Evolutionary conservation across 2,888 invertebrate species (phyloP).

Genomic region (Caenorhabditis sp.): DNA sequence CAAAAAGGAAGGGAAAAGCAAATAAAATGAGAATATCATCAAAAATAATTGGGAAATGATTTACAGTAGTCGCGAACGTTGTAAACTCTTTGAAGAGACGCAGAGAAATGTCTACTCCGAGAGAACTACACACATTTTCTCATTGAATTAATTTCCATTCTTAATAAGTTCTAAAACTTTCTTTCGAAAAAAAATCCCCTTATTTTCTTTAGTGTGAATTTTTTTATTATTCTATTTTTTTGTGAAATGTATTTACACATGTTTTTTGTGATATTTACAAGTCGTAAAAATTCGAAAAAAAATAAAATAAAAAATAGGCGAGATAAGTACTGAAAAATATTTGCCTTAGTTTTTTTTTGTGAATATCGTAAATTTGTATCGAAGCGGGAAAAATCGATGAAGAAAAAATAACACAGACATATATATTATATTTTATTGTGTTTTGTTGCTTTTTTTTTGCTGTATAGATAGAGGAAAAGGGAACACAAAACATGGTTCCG

Average conservation of each 20-base stretch:
- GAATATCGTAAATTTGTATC: not conserved
- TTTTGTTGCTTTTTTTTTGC: constrained; percentile 1
- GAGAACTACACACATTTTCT: too few relatives aligned
- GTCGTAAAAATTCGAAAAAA: not conserved
- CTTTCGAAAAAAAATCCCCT: not conserved
- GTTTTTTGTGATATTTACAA: not conserved
- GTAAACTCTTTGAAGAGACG: too few relatives aligned
- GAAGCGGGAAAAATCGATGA: not conserved
- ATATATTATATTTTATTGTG: not conserved
- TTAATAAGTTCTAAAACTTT: too few relatives aligned
- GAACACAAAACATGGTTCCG: not conserved
- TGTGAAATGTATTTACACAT: not conserved
- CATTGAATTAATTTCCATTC: too few relatives aligned
- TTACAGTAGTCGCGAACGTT: not conserved
- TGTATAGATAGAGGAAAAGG: not conserved
- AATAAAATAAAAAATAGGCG: not conserved
- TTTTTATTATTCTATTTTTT: not conserved
- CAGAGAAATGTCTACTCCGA: too few relatives aligned
- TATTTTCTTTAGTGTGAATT: too few relatives aligned
- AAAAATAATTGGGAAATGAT: not conserved
- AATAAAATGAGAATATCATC: not conserved
- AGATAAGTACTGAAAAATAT: not conserved
- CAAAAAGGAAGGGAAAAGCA: not conserved
- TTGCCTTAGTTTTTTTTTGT: not conserved
- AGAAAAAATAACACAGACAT: too few relatives aligned